Percentiles rank a stretch among this genome's conserved stretches.
Conservation (phyloP, 2,113 vertebrate genomes). For the Elgaria multicarinata region DNA sequence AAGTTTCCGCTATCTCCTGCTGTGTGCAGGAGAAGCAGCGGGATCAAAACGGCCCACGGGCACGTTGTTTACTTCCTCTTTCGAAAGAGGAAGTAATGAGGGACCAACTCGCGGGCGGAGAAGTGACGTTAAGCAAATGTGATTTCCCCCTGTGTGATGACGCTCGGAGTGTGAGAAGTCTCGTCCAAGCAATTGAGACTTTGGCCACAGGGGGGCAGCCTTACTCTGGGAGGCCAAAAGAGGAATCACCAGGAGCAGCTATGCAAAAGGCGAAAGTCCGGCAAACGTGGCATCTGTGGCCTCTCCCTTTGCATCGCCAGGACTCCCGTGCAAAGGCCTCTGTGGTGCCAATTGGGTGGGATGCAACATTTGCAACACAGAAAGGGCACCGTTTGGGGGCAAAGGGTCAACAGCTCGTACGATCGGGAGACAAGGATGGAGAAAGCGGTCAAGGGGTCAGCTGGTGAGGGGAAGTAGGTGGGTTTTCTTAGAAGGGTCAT, state of each 20-base stretch:
- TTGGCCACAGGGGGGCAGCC: conserved; percentile 5
- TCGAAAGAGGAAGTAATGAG: too few relatives aligned
- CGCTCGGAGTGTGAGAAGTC: not conserved
- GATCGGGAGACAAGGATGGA: not conserved
- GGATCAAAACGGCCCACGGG: too few relatives aligned
- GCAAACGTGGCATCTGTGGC: too few relatives aligned
- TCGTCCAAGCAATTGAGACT: too few relatives aligned
- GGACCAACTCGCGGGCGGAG: too few relatives aligned
- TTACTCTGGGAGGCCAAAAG: not conserved
- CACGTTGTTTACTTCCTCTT: too few relatives aligned
- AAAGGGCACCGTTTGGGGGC: not conserved
- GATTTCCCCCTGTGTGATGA: too few relatives aligned
- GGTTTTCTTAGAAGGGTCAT: too few relatives aligned
- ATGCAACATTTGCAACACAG: fast-evolving
- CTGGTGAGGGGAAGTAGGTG: not conserved
- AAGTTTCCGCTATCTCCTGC: too few relatives aligned
- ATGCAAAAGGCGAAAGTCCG: fast-evolving
- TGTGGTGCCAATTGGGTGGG: too few relatives aligned
- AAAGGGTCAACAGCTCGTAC: not conserved
- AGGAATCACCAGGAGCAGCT: not conserved
- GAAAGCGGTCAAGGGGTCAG: not conserved
- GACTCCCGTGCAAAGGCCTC: not conserved
- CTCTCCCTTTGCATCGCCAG: not conserved
- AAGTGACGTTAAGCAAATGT: too few relatives aligned
- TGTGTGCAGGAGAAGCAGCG: too few relatives aligned